These are phyloP conservation scores for Meiosimyza platycephala DNA, from an alignment of 2,888 invertebrate species.

Conservation along the genomic window DNA sequence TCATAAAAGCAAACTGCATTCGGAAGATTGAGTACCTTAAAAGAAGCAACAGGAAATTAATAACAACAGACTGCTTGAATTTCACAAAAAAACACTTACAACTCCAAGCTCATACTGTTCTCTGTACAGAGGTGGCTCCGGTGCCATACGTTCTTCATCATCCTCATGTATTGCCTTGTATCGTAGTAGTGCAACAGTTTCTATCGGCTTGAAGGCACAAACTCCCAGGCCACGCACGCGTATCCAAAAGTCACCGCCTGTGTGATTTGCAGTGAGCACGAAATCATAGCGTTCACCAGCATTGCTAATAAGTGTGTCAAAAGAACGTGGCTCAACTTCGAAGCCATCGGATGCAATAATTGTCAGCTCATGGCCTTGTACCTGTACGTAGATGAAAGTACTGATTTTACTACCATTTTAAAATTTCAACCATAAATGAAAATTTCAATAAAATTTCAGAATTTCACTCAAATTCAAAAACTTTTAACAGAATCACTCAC, in stretches of 20 bases:
- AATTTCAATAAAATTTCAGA: too few species aligned
- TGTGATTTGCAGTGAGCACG: conserved; percentile 65
- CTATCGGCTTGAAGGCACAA: conserved; percentile 47
- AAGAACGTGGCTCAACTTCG: conserved; percentile 52
- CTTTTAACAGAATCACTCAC: conserved; percentile 39
- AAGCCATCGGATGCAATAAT: conserved; percentile 63
- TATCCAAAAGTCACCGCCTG: conserved; percentile 56
- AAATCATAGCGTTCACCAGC: conserved; percentile 70
- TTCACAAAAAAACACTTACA: conserved; percentile 30
- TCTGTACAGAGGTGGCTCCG: conserved; percentile 43
- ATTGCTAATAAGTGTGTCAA: conserved; percentile 57
- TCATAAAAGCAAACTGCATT: conserved; percentile 49
- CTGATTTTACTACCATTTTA: too few species aligned
- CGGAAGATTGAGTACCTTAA: conserved; percentile 52
- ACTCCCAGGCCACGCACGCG: conserved; percentile 51
- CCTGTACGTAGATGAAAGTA: conserved; percentile 41
- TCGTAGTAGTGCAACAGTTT: conserved; percentile 53
- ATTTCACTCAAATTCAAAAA: too few species aligned
- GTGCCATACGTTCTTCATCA: conserved; percentile 31
- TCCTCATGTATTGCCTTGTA: conserved; percentile 40
- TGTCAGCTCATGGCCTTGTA: conserved; percentile 58
- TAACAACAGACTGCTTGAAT: background rate
- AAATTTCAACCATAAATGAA: too few species aligned
- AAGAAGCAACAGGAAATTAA: background rate
- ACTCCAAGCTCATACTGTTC: conserved; percentile 39